These are phyloP conservation scores for Vultur gryphus DNA, from an alignment of 2,797 vertebrate genomes.

Conservation along the genomic window DNA sequence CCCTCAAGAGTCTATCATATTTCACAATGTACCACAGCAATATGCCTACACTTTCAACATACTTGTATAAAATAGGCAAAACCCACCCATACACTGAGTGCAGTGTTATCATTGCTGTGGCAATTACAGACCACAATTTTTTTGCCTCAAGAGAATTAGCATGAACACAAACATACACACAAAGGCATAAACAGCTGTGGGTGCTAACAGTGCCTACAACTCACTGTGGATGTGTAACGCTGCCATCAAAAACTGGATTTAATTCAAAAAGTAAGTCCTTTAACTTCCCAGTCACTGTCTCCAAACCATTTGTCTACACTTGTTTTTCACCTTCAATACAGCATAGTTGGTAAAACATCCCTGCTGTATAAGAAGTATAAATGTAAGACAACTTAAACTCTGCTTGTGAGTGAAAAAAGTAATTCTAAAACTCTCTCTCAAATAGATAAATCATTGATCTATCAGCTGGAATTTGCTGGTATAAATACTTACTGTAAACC, in stretches of 20 bases:
- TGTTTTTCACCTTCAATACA: background rate
- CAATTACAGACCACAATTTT: constrained; percentile 6
- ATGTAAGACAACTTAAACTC: background rate
- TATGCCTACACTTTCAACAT: background rate
- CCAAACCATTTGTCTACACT: background rate
- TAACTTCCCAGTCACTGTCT: background rate
- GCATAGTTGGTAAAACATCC: background rate
- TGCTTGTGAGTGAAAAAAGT: background rate
- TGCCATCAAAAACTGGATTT: background rate
- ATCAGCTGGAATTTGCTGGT: background rate
- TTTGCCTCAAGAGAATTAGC: background rate
- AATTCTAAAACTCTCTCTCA: background rate
- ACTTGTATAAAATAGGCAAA: background rate
- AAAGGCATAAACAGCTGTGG: background rate
- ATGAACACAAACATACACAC: background rate
- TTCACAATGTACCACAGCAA: background rate
- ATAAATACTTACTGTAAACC: background rate
- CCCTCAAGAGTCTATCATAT: background rate
- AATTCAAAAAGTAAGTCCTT: background rate
- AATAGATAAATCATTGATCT: background rate
- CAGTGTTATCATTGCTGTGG: constrained; percentile 18
- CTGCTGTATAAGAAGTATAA: background rate
- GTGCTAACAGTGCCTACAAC: background rate
- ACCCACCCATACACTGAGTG: background rate
- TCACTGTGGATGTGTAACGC: background rate